phyloP scores from a whole-genome alignment of 2,888 invertebrate genomes.

The Leucoptera coffeella region DNA sequence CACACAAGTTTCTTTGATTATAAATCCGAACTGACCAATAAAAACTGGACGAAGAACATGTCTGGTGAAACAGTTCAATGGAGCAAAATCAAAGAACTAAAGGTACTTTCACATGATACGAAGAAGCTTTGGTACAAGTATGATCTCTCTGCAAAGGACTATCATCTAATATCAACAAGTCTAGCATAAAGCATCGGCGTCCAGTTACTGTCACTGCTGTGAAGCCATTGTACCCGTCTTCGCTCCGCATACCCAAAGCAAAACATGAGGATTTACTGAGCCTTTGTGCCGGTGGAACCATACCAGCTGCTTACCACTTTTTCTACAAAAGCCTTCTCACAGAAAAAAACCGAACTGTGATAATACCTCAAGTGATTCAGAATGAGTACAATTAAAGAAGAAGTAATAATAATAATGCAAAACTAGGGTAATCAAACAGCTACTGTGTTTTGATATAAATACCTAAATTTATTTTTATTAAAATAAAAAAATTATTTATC shows the following conservation, averaged over 20 bases:
- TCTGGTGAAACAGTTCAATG: background rate
- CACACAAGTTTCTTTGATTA: background rate
- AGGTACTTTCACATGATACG: background rate
- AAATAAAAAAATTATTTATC: no score
- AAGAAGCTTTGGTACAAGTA: background rate
- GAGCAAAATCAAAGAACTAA: background rate
- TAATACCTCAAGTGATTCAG: no score
- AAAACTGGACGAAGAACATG: background rate
- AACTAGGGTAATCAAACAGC: no score
- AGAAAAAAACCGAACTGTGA: background rate
- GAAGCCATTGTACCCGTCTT: background rate
- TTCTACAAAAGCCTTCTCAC: background rate
- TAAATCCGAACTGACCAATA: background rate
- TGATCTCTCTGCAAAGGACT: background rate
- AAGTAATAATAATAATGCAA: no score
- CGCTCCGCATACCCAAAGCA: background rate
- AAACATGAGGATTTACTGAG: background rate
- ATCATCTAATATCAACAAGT: background rate
- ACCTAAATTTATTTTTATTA: no score
- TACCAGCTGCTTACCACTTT: background rate
- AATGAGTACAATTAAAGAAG: no score
- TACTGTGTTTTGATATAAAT: no score
- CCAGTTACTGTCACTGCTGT: background rate
- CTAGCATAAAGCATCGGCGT: background rate
- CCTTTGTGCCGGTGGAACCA: background rate